Evolutionary conservation across 64 coral and sea anemone genomes (phyloP).

Genomic region (Orbicella faveolata): DNA sequence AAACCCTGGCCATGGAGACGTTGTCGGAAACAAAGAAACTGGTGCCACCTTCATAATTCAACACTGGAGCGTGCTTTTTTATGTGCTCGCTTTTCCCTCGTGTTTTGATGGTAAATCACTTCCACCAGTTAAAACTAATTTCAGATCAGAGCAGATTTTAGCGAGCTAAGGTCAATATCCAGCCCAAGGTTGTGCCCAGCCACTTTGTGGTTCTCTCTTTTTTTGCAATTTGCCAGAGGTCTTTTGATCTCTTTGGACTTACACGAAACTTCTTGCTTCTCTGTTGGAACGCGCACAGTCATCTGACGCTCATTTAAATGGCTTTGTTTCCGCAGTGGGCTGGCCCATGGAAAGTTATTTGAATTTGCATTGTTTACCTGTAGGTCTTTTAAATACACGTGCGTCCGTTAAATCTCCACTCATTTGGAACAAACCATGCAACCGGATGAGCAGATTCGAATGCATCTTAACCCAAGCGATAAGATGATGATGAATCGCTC

Average conservation of each 20-base stretch:
- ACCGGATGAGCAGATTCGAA: background rate
- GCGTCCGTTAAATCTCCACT: slow-evolving; percentile 11
- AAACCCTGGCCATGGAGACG: background rate
- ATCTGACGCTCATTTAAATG: slow-evolving; percentile 12
- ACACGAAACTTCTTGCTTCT: background rate
- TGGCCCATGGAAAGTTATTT: slow-evolving; percentile 13
- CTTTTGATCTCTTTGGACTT: background rate
- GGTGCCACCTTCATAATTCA: slow-evolving; percentile 19
- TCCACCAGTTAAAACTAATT: slow-evolving; percentile 22
- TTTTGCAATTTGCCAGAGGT: background rate
- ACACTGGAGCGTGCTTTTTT: background rate
- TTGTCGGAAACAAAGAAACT: slow-evolving; percentile 1
- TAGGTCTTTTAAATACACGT: slow-evolving; percentile 35
- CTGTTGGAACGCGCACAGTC: background rate
- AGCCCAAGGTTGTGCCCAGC: background rate
- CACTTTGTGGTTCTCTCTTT: background rate
- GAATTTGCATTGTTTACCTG: slow-evolving; percentile 39
- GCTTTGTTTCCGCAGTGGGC: background rate
- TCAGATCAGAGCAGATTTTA: background rate
- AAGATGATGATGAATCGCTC: background rate
- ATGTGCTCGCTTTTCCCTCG: slow-evolving; percentile 18
- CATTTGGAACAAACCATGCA: slow-evolving; percentile 4
- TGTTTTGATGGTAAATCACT: slow-evolving; percentile 28
- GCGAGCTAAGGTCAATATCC: background rate
- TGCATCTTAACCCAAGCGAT: slow-evolving; percentile 14